These are phyloP conservation scores for Dysidea cf. avara DNA, from an alignment of 37 sponge, comb jelly and placozoan genomes.

Conservation along the genomic window DNA sequence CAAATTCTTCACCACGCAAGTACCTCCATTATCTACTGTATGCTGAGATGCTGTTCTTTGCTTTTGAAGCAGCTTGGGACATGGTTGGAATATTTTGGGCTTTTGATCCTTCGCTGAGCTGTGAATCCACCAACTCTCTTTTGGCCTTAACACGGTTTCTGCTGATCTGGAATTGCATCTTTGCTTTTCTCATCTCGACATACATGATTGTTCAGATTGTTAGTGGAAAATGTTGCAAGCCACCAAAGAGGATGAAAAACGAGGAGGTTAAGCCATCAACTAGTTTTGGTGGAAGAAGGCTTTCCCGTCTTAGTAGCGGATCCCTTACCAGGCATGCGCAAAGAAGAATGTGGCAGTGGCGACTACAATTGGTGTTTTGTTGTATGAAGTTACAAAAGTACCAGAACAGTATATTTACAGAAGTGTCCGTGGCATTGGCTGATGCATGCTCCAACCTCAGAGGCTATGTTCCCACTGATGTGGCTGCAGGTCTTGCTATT, in stretches of 20 bases:
- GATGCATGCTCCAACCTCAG: conserved; percentile 44
- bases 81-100: conserved; percentile 74
- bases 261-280: conserved; percentile 10
- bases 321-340: conserved; percentile 27
- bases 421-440: conserved; percentile 42
- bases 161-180: conserved; percentile 59
- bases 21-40: conserved; percentile 36
- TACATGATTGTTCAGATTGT: conserved; percentile 24
- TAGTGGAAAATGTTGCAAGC: conserved; percentile 15
- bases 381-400: conserved; percentile 18
- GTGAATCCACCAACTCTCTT: conserved; percentile 29
- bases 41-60: conserved; percentile 21
- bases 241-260: conserved; percentile 23
- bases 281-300: conserved; percentile 25
- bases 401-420: conserved; percentile 24
- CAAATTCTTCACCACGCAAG: conserved; percentile 55
- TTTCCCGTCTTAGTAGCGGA: conserved; percentile 35
- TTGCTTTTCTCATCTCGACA: conserved; percentile 5
- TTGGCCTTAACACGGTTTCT: conserved; percentile 21
- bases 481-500: conserved; percentile 59
- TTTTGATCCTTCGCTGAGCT: conserved; percentile 55
- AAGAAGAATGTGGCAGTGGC: conserved; percentile 70
- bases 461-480: conserved; percentile 78
- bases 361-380: conserved; percentile 42
- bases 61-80: conserved; percentile 59